phyloP scores from a whole-genome alignment of 2,113 vertebrate species.

The Dolichotis patagonum region DNA sequence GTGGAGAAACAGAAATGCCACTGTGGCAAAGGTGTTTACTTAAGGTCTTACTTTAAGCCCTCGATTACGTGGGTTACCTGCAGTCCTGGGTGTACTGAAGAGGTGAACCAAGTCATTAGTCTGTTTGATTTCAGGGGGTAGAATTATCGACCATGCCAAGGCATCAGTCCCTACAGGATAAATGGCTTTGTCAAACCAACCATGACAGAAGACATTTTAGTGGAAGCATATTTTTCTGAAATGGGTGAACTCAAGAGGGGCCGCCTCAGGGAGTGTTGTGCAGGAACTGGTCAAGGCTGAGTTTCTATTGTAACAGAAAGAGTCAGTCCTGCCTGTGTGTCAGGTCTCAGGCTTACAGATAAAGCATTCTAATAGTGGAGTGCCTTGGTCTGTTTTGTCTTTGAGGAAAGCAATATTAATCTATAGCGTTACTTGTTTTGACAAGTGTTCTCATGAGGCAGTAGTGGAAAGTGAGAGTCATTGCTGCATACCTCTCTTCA shows the following conservation, averaged over 20 bases:
- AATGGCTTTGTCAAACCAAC: background rate
- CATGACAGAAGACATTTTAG: background rate
- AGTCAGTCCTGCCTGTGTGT: background rate
- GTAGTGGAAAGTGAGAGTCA: background rate
- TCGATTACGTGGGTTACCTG: background rate
- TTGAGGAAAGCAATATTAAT: background rate
- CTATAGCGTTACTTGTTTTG: background rate
- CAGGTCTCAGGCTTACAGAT: accelerated
- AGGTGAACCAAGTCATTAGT: background rate
- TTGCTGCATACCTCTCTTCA: background rate
- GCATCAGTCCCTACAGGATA: background rate
- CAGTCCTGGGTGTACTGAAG: background rate
- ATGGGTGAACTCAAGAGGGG: background rate
- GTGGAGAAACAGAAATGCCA: background rate
- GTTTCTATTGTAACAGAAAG: background rate
- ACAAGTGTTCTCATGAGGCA: background rate
- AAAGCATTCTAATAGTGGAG: background rate
- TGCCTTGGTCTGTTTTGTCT: background rate
- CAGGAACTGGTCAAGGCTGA: background rate
- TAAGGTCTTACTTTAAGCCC: background rate
- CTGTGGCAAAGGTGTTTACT: background rate
- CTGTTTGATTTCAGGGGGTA: background rate
- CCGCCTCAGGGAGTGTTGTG: background rate
- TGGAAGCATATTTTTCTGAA: background rate
- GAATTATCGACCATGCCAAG: background rate